phyloP scores from a whole-genome alignment of 2,888 invertebrate genomes.

The Pristionchus exspectatus region DNA sequence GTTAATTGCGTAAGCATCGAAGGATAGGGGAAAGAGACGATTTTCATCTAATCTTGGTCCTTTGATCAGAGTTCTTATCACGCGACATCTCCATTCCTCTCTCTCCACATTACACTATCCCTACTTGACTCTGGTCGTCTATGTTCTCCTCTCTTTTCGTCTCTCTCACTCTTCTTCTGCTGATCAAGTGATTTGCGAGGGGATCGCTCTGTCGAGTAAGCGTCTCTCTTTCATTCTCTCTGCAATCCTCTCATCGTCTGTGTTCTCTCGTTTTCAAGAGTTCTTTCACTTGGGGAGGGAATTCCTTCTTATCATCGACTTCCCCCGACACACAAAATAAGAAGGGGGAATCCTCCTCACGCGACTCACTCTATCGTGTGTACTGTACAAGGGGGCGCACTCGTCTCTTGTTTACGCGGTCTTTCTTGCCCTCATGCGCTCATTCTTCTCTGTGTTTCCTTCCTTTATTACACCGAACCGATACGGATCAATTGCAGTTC shows the following conservation, averaged over 20 bases:
- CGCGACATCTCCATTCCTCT: background rate
- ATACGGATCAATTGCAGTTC: background rate
- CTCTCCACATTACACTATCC: background rate
- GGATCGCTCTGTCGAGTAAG: constrained; percentile 17
- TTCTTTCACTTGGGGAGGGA: background rate
- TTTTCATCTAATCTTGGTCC: background rate
- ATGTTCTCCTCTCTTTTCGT: background rate
- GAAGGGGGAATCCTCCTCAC: constrained; percentile 46
- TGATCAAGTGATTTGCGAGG: constrained; percentile 43
- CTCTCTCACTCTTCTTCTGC: background rate
- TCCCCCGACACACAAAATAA: constrained; percentile 41
- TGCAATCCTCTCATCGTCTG: constrained; percentile 25
- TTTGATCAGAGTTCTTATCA: constrained; percentile 49
- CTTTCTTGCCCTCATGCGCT: constrained; percentile 44
- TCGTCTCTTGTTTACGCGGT: background rate
- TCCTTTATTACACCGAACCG: background rate
- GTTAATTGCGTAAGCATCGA: constrained; percentile 1
- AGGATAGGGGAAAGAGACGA: background rate
- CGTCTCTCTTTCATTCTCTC: constrained; percentile 25
- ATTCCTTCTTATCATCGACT: constrained; percentile 45
- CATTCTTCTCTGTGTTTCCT: background rate
- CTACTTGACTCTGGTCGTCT: background rate
- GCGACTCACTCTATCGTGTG: constrained; percentile 16
- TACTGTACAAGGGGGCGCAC: constrained; percentile 12
- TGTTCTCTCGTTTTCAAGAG: background rate